Evolutionary conservation across 2,797 vertebrate species (phyloP), one percentile per base, ranked within the genome.

Genomic region (Catamblyrhynchus diadema): DNA sequence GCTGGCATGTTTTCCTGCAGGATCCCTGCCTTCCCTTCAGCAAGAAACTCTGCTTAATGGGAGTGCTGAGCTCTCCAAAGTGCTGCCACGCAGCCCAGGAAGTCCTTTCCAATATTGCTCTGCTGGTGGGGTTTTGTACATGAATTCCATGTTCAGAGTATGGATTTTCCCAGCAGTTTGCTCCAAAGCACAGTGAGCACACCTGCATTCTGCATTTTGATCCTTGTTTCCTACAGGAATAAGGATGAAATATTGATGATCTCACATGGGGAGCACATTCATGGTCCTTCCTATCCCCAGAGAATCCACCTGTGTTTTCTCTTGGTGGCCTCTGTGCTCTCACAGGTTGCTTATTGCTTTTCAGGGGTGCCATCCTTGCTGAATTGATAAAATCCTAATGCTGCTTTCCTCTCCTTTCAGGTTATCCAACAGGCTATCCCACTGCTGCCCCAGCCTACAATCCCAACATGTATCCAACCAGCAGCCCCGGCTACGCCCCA

Each of bases 401-500:
- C 56, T 88, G 19, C 15, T 14, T 71, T 79, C 42, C 41, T 96
- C 65, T 97, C 78, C 24, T 86, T 91, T 7, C 96, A 99, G 99
- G 99, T 98, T 99, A 99, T 95, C 99, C 99, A 4, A 98, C 98
- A 86, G 99, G 98, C 75, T 99, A 99, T 94, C 99, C 99, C 32
- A 98, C 99, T 14, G 98, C 99, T 16, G 99, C 99, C 64, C 99
- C 99, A 81, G 98, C 99, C 97, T 99, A 99, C 98, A 99, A 99
- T 86, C 99, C 99, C 89, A 99, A 99, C 97, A 98, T 99, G 96
- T 99, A 99, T 95, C 98, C 99, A 92, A 98, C 99, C 95, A 99
- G 98, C 95, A 99, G 98, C 98, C 99, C 99, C 10, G 99, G 99
- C 96, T 99, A 99, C 53, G 99, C 99, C 98, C 99, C 98, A 99